These are phyloP conservation scores for Paralichthys olivaceus DNA, from an alignment of 2,113 vertebrate species.

Conservation along the genomic window DNA sequence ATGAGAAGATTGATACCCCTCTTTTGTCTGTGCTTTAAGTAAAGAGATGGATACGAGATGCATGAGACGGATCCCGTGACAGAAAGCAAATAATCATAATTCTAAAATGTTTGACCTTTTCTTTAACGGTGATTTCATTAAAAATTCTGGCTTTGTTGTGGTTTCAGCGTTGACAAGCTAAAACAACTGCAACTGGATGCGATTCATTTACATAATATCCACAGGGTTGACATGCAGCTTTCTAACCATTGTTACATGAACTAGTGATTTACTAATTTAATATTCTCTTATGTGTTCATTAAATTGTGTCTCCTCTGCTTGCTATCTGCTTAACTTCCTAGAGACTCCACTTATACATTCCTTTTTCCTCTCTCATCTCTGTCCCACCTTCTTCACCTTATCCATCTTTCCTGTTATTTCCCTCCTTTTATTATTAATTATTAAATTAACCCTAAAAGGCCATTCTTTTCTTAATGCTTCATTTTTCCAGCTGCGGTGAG, in stretches of 20 bases:
- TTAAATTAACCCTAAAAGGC: neutral
- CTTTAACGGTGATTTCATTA: too few species aligned
- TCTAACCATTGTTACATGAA: neutral
- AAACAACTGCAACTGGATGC: neutral
- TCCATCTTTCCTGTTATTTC: slow-evolving; percentile 11
- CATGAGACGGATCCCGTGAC: too few species aligned
- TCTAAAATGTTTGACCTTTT: too few species aligned
- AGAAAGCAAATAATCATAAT: too few species aligned
- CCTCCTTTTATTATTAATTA: slow-evolving; percentile 3
- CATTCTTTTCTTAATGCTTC: neutral
- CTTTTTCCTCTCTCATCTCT: neutral
- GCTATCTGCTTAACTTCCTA: neutral
- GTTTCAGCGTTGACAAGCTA: neutral
- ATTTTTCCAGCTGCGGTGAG: neutral
- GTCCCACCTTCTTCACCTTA: neutral
- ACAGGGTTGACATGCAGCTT: neutral
- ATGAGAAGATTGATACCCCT: too few species aligned
- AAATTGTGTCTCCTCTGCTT: neutral
- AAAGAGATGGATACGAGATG: too few species aligned
- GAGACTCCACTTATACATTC: neutral
- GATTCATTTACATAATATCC: neutral
- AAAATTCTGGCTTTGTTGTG: too few species aligned
- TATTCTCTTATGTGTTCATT: neutral
- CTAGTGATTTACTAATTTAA: neutral
- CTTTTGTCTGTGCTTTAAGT: too few species aligned